Conservation (phyloP, 2,888 invertebrate genomes). For the Agrotis puta region DNA sequence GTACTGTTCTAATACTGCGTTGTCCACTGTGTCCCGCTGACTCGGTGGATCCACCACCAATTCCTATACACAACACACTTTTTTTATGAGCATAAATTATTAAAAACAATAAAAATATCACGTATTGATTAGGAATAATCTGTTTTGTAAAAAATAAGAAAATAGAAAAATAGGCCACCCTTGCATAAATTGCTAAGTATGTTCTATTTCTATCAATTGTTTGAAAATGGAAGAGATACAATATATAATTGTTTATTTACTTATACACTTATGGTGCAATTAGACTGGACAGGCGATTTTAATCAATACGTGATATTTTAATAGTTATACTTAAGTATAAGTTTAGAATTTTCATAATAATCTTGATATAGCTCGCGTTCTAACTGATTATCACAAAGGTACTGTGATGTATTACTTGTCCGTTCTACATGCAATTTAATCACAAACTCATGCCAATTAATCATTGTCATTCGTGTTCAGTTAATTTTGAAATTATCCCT, state of each 20-base stretch:
- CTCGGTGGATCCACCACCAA: conserved; percentile 78
- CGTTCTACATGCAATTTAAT: conserved; percentile 70
- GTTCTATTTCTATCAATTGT: too few species aligned
- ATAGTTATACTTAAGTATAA: background rate
- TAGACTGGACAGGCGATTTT: too few species aligned
- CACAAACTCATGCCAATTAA: conserved; percentile 73
- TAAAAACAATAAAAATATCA: background rate
- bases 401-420: background rate
- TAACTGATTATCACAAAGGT: background rate
- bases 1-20: conserved; percentile 95
- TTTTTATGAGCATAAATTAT: conserved; percentile 2
- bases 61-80: conserved; percentile 73
- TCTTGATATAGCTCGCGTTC: background rate
- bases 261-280: too few species aligned
- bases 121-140: background rate
- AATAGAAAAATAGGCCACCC: too few species aligned
- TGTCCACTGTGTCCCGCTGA: conserved; percentile 91
- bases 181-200: too few species aligned
- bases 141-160: too few species aligned
- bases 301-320: conserved; percentile 2
- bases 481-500: conserved; percentile 26
- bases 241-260: too few species aligned
- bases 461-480: conserved; percentile 33
- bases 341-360: background rate
- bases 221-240: too few species aligned